Percentiles rank a stretch among this genome's conserved stretches.
These are phyloP conservation scores for Sphinx pinastri DNA, from an alignment of 2,888 invertebrate species.

Conservation along the genomic window DNA sequence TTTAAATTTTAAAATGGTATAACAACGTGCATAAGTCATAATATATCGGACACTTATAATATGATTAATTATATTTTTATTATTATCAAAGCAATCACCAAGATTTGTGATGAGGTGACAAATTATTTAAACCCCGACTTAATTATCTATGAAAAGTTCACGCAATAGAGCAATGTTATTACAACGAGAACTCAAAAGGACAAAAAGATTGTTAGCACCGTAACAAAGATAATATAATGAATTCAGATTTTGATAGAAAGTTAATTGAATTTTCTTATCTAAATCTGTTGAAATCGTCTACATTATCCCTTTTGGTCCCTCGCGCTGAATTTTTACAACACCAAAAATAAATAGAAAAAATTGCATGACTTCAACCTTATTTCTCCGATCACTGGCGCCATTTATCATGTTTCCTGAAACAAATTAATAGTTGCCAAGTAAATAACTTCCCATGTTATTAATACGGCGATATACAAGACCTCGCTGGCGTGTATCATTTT, in stretches of 20 bases:
- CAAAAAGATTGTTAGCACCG: background rate
- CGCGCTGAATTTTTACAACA: background rate
- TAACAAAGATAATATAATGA: background rate
- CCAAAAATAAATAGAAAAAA: background rate
- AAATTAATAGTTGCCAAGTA: background rate
- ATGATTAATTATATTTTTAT: too few relatives aligned
- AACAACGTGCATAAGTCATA: too few relatives aligned
- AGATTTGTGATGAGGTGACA: too few relatives aligned
- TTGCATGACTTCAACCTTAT: background rate
- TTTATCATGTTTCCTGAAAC: slow-evolving; percentile 7
- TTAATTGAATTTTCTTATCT: slow-evolving; percentile 22
- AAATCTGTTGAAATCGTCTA: background rate
- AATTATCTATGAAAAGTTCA: too few relatives aligned
- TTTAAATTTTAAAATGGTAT: too few relatives aligned
- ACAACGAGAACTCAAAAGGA: background rate
- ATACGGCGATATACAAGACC: background rate
- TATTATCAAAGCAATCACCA: too few relatives aligned
- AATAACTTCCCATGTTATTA: background rate
- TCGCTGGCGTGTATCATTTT: background rate
- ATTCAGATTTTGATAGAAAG: slow-evolving; percentile 6
- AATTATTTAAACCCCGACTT: too few relatives aligned
- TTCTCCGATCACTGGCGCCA: background rate
- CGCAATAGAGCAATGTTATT: too few relatives aligned
- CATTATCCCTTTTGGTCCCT: background rate
- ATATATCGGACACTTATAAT: too few relatives aligned